Base-by-base conservation (phyloP, 1,140 invertebrate species). In the Cyphomyrmex costatus region DNA sequence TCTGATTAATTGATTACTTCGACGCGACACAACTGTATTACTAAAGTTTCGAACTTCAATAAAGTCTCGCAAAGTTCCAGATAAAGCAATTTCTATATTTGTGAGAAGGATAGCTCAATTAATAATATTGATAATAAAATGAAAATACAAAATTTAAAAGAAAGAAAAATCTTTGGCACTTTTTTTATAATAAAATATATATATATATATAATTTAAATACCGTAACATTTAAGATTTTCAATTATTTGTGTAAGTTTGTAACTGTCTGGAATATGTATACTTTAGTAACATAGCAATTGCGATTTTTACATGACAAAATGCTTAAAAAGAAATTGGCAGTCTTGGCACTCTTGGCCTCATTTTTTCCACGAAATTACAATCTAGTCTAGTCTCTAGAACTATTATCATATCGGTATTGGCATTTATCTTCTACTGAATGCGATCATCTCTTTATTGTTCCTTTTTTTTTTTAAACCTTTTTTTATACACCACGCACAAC, bases 361-460 rank as follows among this genome's bases (percentile, higher is more conserved):
- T 46, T 77, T 42, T 51, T 21, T 7, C 14, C 7, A 10, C 42
- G 12, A 46, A 61, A 24, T 10, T 4, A 8, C 3, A 5, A n/a
- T n/a, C n/a, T n/a, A 21, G 14, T n/a, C 51, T 3, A 30, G 14
- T 66, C 19, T 21, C 33, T 36, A n/a, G 21, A 66, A 42, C 3
- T 42, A 4, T n/a, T 33, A 49, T 2, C 36, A 27, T n/a, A n/a
- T n/a, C 12, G 24, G 42, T 61, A 14, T 49, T 2, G 8, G 10
- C 24, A 12, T n/a, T 71, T 82, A 58, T 70, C 14, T 49, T 2
- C 58, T 42, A 85, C 65, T 78, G 58, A 86, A 80, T 71, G 16
- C 74, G 46, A 86, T 65, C 85, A 24, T 30, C 66, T 73, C 66
- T 73, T 85, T 46, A 85, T 89, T 76, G 42, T 49, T 74, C 46